These are phyloP conservation scores for Rhombomys opimus DNA, from an alignment of 2,113 vertebrate species.

Conservation along the genomic window DNA sequence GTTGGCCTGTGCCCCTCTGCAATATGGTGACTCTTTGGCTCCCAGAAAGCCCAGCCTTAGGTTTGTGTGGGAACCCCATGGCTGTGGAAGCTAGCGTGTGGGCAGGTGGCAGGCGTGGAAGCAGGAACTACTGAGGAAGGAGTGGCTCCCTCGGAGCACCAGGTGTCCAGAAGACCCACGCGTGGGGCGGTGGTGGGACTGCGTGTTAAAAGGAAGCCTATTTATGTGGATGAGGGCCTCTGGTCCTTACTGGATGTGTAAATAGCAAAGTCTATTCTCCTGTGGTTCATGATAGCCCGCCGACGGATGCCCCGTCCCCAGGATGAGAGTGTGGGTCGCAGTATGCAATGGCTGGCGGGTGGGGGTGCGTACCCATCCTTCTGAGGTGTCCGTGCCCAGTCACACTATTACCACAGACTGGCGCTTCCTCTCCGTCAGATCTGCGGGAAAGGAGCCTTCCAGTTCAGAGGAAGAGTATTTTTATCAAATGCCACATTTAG, in stretches of 20 bases:
- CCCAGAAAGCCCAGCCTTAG: not conserved
- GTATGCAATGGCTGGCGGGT: not conserved
- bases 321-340: not conserved
- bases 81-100: not conserved
- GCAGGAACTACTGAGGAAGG: conserved; percentile 96
- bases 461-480: conserved; percentile 80
- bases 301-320: not conserved
- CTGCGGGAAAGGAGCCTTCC: conserved; percentile 55
- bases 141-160: conserved; percentile 89
- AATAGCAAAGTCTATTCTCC: conserved; percentile 93
- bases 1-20: not conserved
- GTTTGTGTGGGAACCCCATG: not conserved
- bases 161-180: conserved; percentile 91
- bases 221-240: conserved; percentile 90
- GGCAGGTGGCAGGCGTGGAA: conserved; percentile 79
- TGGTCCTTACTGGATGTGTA: conserved; percentile 88
- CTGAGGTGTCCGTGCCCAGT: not conserved
- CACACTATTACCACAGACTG: not conserved
- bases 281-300: conserved; percentile 90
- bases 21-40: not conserved
- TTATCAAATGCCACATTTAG: conserved; percentile 83
- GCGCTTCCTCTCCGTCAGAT: not conserved
- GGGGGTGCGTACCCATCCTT: not conserved
- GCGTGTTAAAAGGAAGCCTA: conserved; percentile 90
- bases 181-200: conserved; percentile 84